Base-by-base conservation (phyloP, 2,888 invertebrate species). In the Entomobrya proxima region DNA sequence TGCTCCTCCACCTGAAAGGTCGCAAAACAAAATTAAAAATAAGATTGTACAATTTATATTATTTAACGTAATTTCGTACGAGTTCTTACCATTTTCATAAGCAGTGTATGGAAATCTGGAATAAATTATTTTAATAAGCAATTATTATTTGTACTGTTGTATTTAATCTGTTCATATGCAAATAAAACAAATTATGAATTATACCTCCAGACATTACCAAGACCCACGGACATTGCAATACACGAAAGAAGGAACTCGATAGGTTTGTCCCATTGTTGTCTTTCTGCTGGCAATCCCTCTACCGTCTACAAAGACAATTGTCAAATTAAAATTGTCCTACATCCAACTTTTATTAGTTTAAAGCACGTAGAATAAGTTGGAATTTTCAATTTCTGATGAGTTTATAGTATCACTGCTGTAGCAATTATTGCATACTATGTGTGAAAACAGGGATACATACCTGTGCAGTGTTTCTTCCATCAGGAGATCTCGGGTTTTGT, bases 1-100 rank as follows among this genome's bases (percentile, higher is more conserved):
- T 0, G 94, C 95, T 6, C 95, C 95, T 0, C 88, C 88, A 18
- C 76, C 83, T 75, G n/a, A n/a, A n/a, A n/a, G n/a, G n/a, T n/a
- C n/a, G n/a, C n/a, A n/a, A 64, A 4, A 30, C 11, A 9, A 13
- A 58, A 50, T 24, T 0, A 44, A 55, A 30, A 55, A 74, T 35
- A 32, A 44, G 24, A 24, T 32, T 18, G 47, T 18, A 30, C 1
- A 11, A 75, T 30, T 75, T 24, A 21, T 27, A 1, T n/a, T 2
- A 37, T 40, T 37, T 9, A 27, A 76, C 30, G 15, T 35, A 58
- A 47, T 37, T n/a, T n/a, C 4, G 18, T 15, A 47, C 5, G 18
- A 32, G 13, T 1, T 27, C 21, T 58, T 47, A 30, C 87, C 87
- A 52, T 87, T 87, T 0, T 21, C 37, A 72, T 85, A 85, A 21